phyloP scores from a whole-genome alignment of 2,797 vertebrate genomes.

The Mormyrus hasselquistii region DNA sequence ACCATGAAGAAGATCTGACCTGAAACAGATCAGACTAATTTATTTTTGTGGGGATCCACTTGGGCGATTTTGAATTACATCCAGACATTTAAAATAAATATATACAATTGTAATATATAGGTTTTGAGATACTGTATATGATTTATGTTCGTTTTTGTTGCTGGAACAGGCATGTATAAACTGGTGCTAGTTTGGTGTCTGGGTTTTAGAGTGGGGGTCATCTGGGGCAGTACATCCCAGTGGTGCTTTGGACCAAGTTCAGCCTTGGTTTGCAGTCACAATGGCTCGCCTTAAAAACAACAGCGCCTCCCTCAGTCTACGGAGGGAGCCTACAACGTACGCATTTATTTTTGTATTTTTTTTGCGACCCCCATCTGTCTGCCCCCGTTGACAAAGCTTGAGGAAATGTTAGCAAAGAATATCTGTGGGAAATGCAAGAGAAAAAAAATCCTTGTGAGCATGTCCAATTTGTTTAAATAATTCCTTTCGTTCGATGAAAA shows the following conservation, averaged over 20 bases:
- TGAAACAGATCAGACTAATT: not conserved
- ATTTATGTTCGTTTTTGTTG: constrained; percentile 3
- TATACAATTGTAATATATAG: constrained; percentile 8
- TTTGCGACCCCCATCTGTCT: not conserved
- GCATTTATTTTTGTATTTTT: not conserved
- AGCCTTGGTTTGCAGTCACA: not conserved
- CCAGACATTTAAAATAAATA: not conserved
- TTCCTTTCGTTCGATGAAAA: not conserved
- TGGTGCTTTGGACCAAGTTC: not conserved
- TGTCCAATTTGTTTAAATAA: not conserved
- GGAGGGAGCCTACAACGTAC: not conserved
- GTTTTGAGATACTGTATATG: not conserved
- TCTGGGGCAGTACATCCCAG: not conserved
- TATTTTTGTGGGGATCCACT: not conserved
- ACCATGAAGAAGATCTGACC: not conserved
- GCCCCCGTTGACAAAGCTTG: not conserved
- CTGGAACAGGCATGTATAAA: not conserved
- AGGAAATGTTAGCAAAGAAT: constrained; percentile 9
- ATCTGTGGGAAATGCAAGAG: constrained; percentile 3
- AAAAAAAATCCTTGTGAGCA: not conserved
- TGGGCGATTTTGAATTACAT: not conserved
- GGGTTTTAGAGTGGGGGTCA: not conserved
- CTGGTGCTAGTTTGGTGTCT: not conserved
- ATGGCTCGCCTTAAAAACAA: not conserved
- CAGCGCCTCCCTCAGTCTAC: not conserved